Evolutionary conservation across 2,797 vertebrate species (phyloP), one percentile per base, ranked within the genome.

Genomic region (Prionace glauca): DNA sequence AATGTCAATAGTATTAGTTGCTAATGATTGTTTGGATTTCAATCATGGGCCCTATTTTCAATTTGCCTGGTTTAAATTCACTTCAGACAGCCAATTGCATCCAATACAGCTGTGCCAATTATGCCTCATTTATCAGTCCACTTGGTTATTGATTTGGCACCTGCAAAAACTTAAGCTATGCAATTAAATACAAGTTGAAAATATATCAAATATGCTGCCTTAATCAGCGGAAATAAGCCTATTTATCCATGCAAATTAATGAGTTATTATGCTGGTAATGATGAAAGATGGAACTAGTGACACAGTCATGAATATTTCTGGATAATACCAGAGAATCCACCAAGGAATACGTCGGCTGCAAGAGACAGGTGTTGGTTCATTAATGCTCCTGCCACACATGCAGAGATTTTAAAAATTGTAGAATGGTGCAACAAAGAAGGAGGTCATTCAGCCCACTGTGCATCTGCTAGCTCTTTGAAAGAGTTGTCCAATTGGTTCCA

Each of bases 21-120:
- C 79, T 81, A 88, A 50, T 88, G 86, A 88, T 88, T 88, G 86
- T 88, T 88, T 88, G 86, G 50, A 88, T 26, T 88, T 88, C 87
- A 90, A 90, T 32, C 11, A 62, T 90, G 56, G 56, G 29, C 29
- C 50, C 87, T 62, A 62, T 65, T n/a, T 20, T 91, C 88, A 91
- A 56, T 10, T 32, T 60, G 26, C 50, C 41, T 60, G 86, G 60
- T 65, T 91, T 62, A 91, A 91, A 91, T 91, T 88, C 86, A 60
- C 45, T 56, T 50, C 4, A 5, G 26, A 26, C 86, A 88, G 50
- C 26, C 32, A 91, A n/a, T 18, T 90, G 87, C 11, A 62, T 1
- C 12, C 32, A 65, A n/a, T 65, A 36, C 60, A 91, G 56, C 56
- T 36, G 88, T 32, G 56, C 88, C 60, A n/a, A 62, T 65, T n/a